phyloP scores from a whole-genome alignment of 2,797 vertebrate species.

The Ctenopoma multispine region DNA sequence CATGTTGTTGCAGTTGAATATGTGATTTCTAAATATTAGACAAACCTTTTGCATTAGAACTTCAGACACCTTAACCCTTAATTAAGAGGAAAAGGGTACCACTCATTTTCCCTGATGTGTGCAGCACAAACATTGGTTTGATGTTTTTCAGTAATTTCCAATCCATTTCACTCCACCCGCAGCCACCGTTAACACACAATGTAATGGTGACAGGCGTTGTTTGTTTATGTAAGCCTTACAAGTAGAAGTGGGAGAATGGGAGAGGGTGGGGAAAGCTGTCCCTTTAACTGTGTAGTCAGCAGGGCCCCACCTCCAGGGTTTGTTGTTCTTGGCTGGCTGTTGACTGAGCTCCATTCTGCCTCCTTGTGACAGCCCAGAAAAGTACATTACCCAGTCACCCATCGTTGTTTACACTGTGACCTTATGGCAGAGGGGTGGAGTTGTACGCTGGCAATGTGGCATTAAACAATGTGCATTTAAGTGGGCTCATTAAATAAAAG shows the following conservation, averaged over 20 bases:
- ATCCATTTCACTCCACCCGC: conserved; percentile 34
- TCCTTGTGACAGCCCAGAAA: conserved; percentile 65
- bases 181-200: conserved; percentile 29
- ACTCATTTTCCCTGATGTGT: conserved; percentile 14
- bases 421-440: conserved; percentile 55
- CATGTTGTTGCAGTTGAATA: conserved; percentile 5
- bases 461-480: not conserved
- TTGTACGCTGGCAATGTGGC: conserved; percentile 23
- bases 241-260: conserved; percentile 50
- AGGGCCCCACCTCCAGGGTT: conserved; percentile 71
- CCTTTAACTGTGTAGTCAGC: conserved; percentile 76
- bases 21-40: conserved; percentile 16
- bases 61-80: conserved; percentile 17
- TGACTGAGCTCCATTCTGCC: conserved; percentile 70
- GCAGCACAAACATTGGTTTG: conserved; percentile 23
- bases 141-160: conserved; percentile 27
- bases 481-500: conserved; percentile 13
- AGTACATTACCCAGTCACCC: conserved; percentile 39
- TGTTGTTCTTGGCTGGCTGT: conserved; percentile 76
- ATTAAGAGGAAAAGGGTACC: not conserved
- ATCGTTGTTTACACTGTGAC: conserved; percentile 59
- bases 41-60: not conserved
- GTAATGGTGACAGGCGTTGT: conserved; percentile 58
- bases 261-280: conserved; percentile 63
- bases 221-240: conserved; percentile 73